Evolutionary conservation across 2,797 vertebrate genomes (phyloP).

Genomic region (Taeniopygia guttata): DNA sequence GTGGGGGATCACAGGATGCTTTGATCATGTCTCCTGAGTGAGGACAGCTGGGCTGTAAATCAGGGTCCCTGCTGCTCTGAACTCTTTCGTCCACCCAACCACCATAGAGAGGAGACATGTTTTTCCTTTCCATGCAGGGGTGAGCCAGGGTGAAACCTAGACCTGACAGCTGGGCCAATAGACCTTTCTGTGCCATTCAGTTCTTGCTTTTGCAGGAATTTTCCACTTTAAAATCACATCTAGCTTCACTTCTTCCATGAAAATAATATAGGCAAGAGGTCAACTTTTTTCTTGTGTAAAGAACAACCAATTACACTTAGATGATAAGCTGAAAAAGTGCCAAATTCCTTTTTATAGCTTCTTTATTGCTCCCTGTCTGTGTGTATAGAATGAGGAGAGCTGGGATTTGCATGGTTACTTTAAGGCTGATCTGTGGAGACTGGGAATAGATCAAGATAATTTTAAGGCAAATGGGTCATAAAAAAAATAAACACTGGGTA

Average conservation of each 20-base stretch:
- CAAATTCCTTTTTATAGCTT: constrained; percentile 53
- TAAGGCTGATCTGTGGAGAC: background rate
- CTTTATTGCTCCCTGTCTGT: constrained; percentile 43
- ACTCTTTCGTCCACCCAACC: background rate
- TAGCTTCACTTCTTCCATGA: background rate
- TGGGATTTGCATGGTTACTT: background rate
- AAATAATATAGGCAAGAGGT: constrained; percentile 27
- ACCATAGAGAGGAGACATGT: background rate
- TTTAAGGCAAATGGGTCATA: constrained; percentile 26
- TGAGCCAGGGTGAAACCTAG: constrained; percentile 55
- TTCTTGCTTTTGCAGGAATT: background rate
- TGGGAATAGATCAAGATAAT: background rate
- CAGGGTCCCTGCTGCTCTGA: constrained; percentile 52
- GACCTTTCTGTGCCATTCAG: background rate
- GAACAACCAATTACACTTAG: background rate
- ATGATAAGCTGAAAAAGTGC: constrained; percentile 43
- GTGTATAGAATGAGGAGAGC: background rate
- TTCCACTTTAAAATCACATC: background rate
- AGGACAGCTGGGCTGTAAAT: constrained; percentile 51
- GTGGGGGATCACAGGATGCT: background rate
- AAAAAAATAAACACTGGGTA: background rate
- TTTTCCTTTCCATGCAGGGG: constrained; percentile 20
- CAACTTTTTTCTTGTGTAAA: constrained; percentile 26
- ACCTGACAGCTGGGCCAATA: background rate
- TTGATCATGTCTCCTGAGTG: constrained; percentile 51